Percentiles rank a stretch among this genome's conserved stretches.
Evolutionary conservation across 2,888 invertebrate species (phyloP).

Genomic region (Nasonia oneida): DNA sequence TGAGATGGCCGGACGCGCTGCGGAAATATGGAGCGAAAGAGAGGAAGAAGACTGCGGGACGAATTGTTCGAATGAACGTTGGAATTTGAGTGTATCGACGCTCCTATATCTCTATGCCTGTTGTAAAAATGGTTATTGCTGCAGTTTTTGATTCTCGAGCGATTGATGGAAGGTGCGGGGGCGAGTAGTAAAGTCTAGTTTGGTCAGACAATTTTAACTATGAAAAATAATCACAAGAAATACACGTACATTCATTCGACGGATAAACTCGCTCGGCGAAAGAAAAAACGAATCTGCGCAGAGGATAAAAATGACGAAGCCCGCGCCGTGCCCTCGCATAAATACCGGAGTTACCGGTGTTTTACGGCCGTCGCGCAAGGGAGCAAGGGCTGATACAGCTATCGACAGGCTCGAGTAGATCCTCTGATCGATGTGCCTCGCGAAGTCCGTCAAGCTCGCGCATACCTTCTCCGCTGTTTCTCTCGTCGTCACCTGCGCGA

Average conservation of each 20-base stretch:
- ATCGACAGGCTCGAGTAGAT: slow-evolving; percentile 55
- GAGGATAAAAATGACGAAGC: slow-evolving; percentile 70
- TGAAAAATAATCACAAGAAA: neutral
- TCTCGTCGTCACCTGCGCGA: slow-evolving; percentile 36
- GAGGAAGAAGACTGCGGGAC: neutral
- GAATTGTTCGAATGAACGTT: neutral
- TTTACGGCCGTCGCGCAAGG: slow-evolving; percentile 69
- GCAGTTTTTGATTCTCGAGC: no score
- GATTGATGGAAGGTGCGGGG: neutral
- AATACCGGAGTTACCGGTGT: slow-evolving; percentile 79
- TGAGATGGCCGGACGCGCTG: neutral
- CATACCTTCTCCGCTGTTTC: slow-evolving; percentile 13
- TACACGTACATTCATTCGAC: slow-evolving; percentile 14
- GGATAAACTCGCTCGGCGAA: slow-evolving; percentile 27
- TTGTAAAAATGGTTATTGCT: no score
- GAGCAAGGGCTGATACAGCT: slow-evolving; percentile 32
- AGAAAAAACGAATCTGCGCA: neutral
- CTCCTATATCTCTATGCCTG: no score
- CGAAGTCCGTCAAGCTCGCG: slow-evolving; percentile 27
- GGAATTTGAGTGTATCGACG: neutral
- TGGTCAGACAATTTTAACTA: neutral
- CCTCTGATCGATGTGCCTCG: slow-evolving; percentile 57
- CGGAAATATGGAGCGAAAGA: slow-evolving; percentile 38
- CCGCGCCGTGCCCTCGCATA: slow-evolving; percentile 64
- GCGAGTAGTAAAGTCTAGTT: neutral